Evolutionary conservation across 2,113 vertebrate species (phyloP), one percentile per base, ranked within the genome.

Genomic region (Chinchilla lanigera): DNA sequence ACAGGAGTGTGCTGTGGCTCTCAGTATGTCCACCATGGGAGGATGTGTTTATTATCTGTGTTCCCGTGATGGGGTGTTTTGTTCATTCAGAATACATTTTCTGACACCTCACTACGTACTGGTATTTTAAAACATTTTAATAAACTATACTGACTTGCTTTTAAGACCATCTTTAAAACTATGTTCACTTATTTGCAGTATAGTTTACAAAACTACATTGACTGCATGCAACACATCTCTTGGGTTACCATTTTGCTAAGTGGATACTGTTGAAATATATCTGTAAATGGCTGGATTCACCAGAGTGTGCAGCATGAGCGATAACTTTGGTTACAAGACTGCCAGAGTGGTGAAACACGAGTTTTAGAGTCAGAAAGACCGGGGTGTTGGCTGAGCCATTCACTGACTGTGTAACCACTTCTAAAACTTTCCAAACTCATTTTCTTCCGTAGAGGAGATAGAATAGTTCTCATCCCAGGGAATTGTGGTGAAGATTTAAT

Each of bases 51-150:
- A 20, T 54, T 14, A 5, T 54, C 71, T 86, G 56, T 94, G 33
- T 94, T 81, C 71, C 44, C 44, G 56, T 35, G 35, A 26, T 86
- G n/a, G 54, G 28, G 81, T 22, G 47, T 69, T 92, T 65, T 50
- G 16, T 54, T 95, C 52, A 44, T 85, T 88, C 88, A 54, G 93
- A 96, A 77, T 69, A 26, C 47, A 47, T 95, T 94, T 96, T 75
- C 60, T 94, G 93, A 33, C 9, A 41, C n/a, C 30, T 86, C 52
- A 80, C 20, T 65, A 7, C 38, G 41, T 71, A 50, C 33, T 3
- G 8, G 71, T 86, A 73, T 93, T 96, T 77, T 50, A 81, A 95
- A 91, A 77, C 38, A 73, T 52, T 52, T 28, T 19, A 24, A 60
- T 85, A 89, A 58, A 35, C 22, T 11, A 2, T 71, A 41, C 78